Evolutionary conservation across 2,888 invertebrate species (phyloP), one percentile per base, ranked within the genome.

Genomic region (Hesperia comma): DNA sequence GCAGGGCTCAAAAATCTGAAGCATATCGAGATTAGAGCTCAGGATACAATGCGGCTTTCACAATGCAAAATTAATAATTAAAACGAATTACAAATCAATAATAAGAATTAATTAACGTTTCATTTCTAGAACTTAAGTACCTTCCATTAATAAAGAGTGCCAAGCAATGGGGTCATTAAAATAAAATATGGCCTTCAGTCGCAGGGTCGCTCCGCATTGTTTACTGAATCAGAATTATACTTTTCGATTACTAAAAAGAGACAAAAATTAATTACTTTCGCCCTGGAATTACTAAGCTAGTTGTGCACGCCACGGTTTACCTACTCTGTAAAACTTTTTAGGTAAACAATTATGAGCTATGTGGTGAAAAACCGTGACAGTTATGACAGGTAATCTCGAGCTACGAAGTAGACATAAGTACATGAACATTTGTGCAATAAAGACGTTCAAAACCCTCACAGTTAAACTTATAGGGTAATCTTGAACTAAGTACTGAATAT

Each of bases 161-260:
- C 15, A 14, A 51, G 21, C 21, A 51, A 51, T 51, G 6, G 51
- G 21, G 6, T 51, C 21, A 51, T 51, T 51, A 51, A 26, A 51
- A 51, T 51, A 26, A 51, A 51, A 51, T 17, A 17, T 51, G 21
- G 51, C 51, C 4, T 6, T 51, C 14, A 51, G 21, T 51, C 21
- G 12, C 21, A 51, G 21, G 6, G 21, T 51, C 6, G 51, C 12
- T 26, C 14, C 6, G 14, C 26, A 51, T 51, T 51, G 51, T 51
- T 51, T 21, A 21, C 21, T 51, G 51, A 51, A 14, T 51, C 14
- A 26, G 51, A 51, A 51, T 51, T 21, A 51, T 51, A 14, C 21
- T 21, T 26, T 2, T 14, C 51, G 14, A 51, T 51, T 51, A 51
- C 26, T 4, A 51, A n/a, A 26, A 14, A 46, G 46, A 17, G 17